A percentile compares a stretch with the other conserved stretches of the same genome.
These are phyloP conservation scores for Brachionus rubens DNA, from an alignment of 1,140 invertebrate species.

Conservation along the genomic window DNA sequence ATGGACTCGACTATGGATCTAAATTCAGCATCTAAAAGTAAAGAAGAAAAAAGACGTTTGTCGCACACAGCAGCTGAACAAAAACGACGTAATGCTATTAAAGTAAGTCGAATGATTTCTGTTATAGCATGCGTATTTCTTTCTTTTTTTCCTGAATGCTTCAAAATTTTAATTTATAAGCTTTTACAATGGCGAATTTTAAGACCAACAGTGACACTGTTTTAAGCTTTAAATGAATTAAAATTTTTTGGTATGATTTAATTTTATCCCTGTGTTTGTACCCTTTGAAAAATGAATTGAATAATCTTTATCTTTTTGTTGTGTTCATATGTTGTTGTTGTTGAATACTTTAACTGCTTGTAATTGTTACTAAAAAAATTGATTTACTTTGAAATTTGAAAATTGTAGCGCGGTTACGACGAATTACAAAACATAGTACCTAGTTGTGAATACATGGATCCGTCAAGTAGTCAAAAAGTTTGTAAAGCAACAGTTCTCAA, in stretches of 20 bases:
- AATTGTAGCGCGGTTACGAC: slow-evolving; percentile 44
- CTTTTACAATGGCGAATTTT: too few species aligned
- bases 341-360: neutral
- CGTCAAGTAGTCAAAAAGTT: slow-evolving; percentile 46
- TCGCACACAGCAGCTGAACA: slow-evolving; percentile 45
- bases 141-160: too few species aligned
- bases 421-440: slow-evolving; percentile 43
- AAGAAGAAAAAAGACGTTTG: slow-evolving; percentile 34
- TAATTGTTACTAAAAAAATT: too few species aligned
- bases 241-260: too few species aligned
- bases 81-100: slow-evolving; percentile 46
- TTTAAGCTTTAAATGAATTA: too few species aligned
- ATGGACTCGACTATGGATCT: neutral
- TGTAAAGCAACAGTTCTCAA: slow-evolving; percentile 47
- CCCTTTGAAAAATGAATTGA: slow-evolving; percentile 1
- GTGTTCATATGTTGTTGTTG: neutral
- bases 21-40: neutral
- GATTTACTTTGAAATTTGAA: too few species aligned
- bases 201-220: too few species aligned
- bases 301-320: slow-evolving; percentile 33
- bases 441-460: slow-evolving; percentile 42
- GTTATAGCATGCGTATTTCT: too few species aligned
- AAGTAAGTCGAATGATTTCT: neutral
- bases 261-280: neutral
- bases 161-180: too few species aligned